These are phyloP conservation scores for Proisotoma minuta DNA, from an alignment of 2,888 invertebrate species.

Conservation along the genomic window DNA sequence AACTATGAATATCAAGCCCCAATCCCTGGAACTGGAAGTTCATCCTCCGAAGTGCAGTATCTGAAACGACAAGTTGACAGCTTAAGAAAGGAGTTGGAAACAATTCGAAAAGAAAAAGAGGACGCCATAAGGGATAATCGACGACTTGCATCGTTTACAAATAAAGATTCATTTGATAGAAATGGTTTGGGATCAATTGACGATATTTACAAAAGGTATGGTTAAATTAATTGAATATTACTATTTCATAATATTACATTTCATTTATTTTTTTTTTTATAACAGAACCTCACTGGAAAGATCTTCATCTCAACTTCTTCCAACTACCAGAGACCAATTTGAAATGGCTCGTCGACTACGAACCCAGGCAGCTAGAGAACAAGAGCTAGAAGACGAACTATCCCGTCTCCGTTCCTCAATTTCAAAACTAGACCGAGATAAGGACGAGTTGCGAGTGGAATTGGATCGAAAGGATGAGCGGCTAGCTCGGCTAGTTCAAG, in stretches of 20 bases:
- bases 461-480: slow-evolving; percentile 42
- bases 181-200: background rate
- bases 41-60: slow-evolving; percentile 25
- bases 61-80: slow-evolving; percentile 33
- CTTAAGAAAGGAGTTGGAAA: slow-evolving; percentile 34
- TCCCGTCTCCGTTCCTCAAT: slow-evolving; percentile 1
- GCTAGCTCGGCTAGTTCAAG: slow-evolving; percentile 26
- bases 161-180: background rate
- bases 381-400: slow-evolving; percentile 23
- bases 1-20: slow-evolving; percentile 38
- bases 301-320: slow-evolving; percentile 8
- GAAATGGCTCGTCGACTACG: slow-evolving; percentile 29
- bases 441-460: slow-evolving; percentile 42
- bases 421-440: slow-evolving; percentile 38
- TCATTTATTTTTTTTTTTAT: too few relatives aligned
- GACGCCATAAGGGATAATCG: slow-evolving; percentile 33
- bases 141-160: slow-evolving; percentile 18
- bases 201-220: background rate
- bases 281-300: too few relatives aligned
- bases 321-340: slow-evolving; percentile 23
- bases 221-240: too few relatives aligned
- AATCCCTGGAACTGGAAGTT: slow-evolving; percentile 19
- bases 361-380: slow-evolving; percentile 10
- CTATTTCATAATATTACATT: too few relatives aligned
- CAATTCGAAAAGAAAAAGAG: slow-evolving; percentile 37